Evolutionary conservation across 2,888 invertebrate species (phyloP).

Genomic region (Steromphala cineraria): DNA sequence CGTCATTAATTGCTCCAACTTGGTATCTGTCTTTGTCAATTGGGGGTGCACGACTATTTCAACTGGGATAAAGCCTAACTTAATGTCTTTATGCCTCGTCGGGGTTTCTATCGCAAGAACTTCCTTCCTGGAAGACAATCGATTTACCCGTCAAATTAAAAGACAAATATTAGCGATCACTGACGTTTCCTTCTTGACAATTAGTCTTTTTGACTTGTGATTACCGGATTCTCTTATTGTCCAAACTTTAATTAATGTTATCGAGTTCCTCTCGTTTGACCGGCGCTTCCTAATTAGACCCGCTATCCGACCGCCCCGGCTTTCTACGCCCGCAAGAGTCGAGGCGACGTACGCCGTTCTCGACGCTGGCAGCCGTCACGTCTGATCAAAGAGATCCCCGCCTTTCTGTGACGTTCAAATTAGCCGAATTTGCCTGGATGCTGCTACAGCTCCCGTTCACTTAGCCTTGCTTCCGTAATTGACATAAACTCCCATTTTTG

Average conservation of each 20-base stretch:
- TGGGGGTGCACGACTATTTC: neutral
- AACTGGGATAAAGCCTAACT: constrained; percentile 2
- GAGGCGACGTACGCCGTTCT: neutral
- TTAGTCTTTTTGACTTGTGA: constrained; percentile 35
- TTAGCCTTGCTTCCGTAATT: neutral
- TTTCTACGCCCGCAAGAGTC: neutral
- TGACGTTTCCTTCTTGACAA: constrained; percentile 27
- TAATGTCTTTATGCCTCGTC: neutral
- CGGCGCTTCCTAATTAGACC: constrained; percentile 22
- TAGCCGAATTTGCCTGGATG: constrained; percentile 10
- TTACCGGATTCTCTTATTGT: constrained; percentile 24
- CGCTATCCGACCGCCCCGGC: neutral
- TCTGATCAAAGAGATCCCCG: constrained; percentile 3
- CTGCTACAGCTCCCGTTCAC: neutral
- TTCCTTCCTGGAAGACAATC: constrained; percentile 14
- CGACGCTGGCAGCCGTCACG: neutral
- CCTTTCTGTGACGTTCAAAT: constrained; percentile 16
- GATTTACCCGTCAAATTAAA: constrained; percentile 32
- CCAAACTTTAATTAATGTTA: constrained; percentile 33
- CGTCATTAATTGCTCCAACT: constrained; percentile 3
- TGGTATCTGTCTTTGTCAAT: neutral
- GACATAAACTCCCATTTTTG: neutral
- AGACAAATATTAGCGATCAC: constrained; percentile 37
- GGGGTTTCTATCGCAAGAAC: neutral
- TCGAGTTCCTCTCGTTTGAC: constrained; percentile 26